Evolutionary conservation across 1,140 invertebrate genomes (phyloP).

Genomic region (Muscidifurax raptorellus): DNA sequence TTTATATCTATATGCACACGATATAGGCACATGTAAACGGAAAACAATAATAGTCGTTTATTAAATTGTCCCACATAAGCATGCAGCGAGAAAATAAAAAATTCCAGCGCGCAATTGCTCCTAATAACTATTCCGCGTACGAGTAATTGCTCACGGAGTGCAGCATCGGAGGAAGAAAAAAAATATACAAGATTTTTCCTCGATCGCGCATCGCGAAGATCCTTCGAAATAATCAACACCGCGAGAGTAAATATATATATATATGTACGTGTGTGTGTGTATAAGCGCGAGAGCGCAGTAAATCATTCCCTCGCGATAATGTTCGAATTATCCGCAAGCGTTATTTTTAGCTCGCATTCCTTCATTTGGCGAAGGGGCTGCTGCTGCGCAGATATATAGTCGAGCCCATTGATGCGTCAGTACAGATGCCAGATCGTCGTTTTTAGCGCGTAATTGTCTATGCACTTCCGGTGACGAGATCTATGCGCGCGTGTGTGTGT

Average conservation of each 20-base stretch:
- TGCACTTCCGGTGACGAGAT: conserved; percentile 21
- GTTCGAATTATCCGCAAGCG: neutral
- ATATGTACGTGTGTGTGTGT: no score
- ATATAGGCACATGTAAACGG: neutral
- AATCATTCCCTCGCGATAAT: neutral
- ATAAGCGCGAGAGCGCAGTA: no score
- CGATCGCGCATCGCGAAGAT: neutral
- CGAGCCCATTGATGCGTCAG: neutral
- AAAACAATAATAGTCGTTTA: conserved; percentile 2
- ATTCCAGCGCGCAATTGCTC: neutral
- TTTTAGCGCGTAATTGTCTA: neutral
- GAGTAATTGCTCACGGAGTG: neutral
- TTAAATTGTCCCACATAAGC: neutral
- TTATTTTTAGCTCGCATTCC: neutral
- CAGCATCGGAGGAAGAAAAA: neutral
- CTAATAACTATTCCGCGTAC: neutral
- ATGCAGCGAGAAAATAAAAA: neutral
- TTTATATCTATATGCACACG: neutral
- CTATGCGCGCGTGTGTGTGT: neutral
- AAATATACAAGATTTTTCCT: neutral
- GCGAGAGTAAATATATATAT: no score
- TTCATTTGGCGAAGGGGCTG: neutral
- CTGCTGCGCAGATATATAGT: no score
- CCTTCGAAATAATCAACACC: conserved; percentile 14
- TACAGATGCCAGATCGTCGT: neutral